A percentile compares a stretch with the other conserved stretches of the same genome.
These are phyloP conservation scores for Turnix velox DNA, from an alignment of 2,113 vertebrate species.

Conservation along the genomic window DNA sequence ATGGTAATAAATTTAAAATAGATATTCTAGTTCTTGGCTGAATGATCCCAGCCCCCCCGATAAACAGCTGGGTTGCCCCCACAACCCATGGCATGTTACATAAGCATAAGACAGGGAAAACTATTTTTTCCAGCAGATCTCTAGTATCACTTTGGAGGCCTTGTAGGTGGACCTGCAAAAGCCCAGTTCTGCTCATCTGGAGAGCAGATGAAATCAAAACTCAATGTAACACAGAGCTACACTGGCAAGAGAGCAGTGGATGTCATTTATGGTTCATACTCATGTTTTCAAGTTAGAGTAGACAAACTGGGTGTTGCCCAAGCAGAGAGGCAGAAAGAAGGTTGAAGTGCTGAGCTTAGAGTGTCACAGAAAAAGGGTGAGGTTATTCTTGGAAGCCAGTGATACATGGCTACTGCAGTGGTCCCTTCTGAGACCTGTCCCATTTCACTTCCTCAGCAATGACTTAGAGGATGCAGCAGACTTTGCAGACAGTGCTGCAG, in stretches of 20 bases:
- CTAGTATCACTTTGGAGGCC: neutral
- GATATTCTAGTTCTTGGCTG: neutral
- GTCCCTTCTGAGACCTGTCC: neutral
- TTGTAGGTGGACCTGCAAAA: neutral
- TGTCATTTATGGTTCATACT: neutral
- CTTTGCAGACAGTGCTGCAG: neutral
- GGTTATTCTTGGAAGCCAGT: neutral
- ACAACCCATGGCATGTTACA: no score
- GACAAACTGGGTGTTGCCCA: neutral
- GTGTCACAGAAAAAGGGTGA: neutral
- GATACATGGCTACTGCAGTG: neutral
- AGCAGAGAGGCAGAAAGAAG: neutral
- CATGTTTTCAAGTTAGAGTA: neutral
- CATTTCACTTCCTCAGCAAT: neutral
- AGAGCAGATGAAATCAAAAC: neutral
- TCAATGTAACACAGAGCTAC: neutral
- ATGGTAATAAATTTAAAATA: neutral
- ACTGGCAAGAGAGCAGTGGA: neutral
- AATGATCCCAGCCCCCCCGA: neutral
- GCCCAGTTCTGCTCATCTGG: neutral
- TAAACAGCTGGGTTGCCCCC: neutral
- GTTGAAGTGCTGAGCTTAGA: neutral
- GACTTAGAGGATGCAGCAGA: neutral
- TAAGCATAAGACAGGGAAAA: neutral
- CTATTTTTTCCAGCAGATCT: neutral